Evolutionary conservation across 2,797 vertebrate genomes (phyloP).

Genomic region (Odontamblyopus rebecca): DNA sequence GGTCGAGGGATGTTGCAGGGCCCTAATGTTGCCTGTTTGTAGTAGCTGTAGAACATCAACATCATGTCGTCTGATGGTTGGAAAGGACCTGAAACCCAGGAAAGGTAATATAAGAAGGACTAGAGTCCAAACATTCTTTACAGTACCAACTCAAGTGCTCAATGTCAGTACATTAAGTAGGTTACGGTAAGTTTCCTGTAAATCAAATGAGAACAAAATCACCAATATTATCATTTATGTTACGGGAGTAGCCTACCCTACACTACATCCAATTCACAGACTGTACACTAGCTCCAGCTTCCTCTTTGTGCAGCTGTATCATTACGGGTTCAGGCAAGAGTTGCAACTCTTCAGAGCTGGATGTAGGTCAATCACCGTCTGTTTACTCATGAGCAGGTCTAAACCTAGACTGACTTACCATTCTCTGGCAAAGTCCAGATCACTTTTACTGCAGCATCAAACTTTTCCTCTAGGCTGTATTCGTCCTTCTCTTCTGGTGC

Average conservation of each 20-base stretch:
- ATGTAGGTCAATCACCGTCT: conserved; percentile 54
- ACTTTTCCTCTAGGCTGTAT: conserved; percentile 83
- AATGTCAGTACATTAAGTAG: not conserved
- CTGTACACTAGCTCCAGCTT: conserved; percentile 7
- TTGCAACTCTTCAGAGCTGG: conserved; percentile 12
- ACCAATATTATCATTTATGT: not conserved
- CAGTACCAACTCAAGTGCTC: not conserved
- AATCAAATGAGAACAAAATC: not conserved
- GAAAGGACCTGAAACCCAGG: conserved; percentile 82
- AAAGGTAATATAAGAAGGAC: not conserved
- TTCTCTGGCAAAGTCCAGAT: conserved; percentile 91
- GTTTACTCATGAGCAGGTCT: conserved; percentile 25
- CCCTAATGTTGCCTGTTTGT: conserved; percentile 90
- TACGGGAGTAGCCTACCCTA: not conserved
- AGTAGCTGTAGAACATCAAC: conserved; percentile 93
- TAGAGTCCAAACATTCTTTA: not conserved
- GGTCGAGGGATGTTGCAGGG: conserved; percentile 86
- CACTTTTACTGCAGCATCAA: conserved; percentile 91
- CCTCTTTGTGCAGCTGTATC: conserved; percentile 37
- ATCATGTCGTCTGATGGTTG: conserved; percentile 95
- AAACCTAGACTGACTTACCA: conserved; percentile 69
- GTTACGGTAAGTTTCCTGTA: not conserved
- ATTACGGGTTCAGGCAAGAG: conserved; percentile 9
- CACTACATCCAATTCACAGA: not conserved
- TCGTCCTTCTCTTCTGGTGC: conserved; percentile 81